Base-by-base conservation (phyloP, 2,113 vertebrate species). In the Tylochromis polylepis region DNA sequence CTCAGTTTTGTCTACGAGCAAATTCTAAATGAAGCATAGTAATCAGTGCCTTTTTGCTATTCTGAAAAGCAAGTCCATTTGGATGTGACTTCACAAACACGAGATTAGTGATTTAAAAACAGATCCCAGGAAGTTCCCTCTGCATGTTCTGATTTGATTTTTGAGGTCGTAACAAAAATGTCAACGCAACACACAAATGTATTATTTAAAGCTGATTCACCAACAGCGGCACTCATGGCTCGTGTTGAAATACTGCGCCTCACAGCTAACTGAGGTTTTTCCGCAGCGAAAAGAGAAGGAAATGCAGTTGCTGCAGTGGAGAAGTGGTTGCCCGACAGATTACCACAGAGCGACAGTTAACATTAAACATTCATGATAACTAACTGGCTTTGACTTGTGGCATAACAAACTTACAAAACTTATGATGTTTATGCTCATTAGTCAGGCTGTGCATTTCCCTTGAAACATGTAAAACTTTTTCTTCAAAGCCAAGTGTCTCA, bases 301-400 rank as follows among this genome's bases (percentile, higher is more conserved):
- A 87, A 85, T 14, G 3, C 22, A 77, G 22, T 51, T 9, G 11
- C 22, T 53, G 85, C 82, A 29, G 16, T 41, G 34, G n/a, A 72
- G 65, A 77, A 82, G 38, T n/a, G 18, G 46, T 31, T 53, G 18
- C 11, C 46, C 18, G 2, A n/a, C 31, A 27, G 11, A 34, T 36
- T 8, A 65, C 20, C 18, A 82, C 29, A 6, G 41, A 81, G 29
- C 51, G n/a, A 62, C 16, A 38, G 41, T 24, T 58, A 56, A 51
- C 70, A 87, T 89, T 57, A 89, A 91, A 88, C 18, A 84, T 86
- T 81, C 46, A 91, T 80, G 70, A 82, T 8, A 67, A 72, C 20
- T 67, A 87, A 75, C 55, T 34, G 65, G 29, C 55, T 89, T 84
- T 86, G 38, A 85, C 72, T 82, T n/a, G 18, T 29, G 11, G 81